A percentile compares a stretch with the other conserved stretches of the same genome.
These are phyloP conservation scores for Rhabditoides inermis DNA, from an alignment of 2,888 invertebrate species.

Conservation along the genomic window DNA sequence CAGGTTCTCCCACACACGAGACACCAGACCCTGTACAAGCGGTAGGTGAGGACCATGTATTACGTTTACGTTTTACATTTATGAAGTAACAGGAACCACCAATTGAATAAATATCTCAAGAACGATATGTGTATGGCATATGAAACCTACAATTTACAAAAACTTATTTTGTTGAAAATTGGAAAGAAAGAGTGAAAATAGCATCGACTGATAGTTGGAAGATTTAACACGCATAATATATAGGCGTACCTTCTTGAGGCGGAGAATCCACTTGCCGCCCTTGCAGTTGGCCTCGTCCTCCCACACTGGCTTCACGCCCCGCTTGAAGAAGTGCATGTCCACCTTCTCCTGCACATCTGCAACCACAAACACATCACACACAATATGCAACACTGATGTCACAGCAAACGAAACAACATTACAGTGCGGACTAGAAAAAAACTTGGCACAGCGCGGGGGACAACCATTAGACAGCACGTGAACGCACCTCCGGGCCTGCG, in stretches of 20 bases:
- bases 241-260: conserved; percentile 66
- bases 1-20: conserved; percentile 95
- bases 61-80: too few species aligned
- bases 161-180: background rate
- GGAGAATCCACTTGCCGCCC: conserved; percentile 95
- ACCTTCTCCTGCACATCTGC: conserved; percentile 72
- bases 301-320: conserved; percentile 98
- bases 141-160: background rate
- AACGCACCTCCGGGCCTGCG: conserved; percentile 17
- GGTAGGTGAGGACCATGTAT: too few species aligned
- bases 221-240: background rate
- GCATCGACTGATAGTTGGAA: background rate
- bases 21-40: conserved; percentile 69
- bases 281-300: conserved; percentile 90
- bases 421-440: too few species aligned
- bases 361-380: too few species aligned
- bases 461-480: too few species aligned
- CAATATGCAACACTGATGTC: background rate
- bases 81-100: too few species aligned
- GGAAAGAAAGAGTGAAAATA: background rate
- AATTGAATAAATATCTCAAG: background rate
- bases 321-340: conserved; percentile 91
- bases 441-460: too few species aligned
- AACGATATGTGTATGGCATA: background rate
- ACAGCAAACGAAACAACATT: conserved; percentile 2